Conservation (phyloP, 2,888 invertebrate genomes). For the Trissolcus japonicus region DNA sequence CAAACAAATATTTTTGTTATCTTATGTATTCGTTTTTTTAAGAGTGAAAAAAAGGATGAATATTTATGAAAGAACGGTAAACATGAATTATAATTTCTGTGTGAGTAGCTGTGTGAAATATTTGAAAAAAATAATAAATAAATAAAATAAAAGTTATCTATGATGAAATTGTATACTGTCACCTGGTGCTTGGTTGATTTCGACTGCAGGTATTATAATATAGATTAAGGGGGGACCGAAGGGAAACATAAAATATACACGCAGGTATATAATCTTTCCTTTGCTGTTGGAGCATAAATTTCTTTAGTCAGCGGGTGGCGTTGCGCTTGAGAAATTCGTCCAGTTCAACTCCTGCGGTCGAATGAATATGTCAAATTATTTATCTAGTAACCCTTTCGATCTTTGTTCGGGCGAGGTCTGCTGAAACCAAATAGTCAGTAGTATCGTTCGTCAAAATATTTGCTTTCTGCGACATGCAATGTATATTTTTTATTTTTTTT, state of each 20-base stretch:
- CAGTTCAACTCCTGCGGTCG: constrained; percentile 40
- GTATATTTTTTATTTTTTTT: neutral
- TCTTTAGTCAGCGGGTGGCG: constrained; percentile 41
- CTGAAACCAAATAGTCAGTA: constrained; percentile 13
- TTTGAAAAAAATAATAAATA: constrained; percentile 1
- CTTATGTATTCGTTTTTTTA: neutral
- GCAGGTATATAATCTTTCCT: constrained; percentile 41
- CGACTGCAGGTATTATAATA: constrained; percentile 30
- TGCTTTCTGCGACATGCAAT: constrained; percentile 5
- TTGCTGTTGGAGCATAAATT: constrained; percentile 42
- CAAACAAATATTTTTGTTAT: neutral
- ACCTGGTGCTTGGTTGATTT: constrained; percentile 32
- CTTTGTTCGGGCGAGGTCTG: constrained; percentile 8
- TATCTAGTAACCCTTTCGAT: constrained; percentile 44
- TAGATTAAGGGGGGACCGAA: constrained; percentile 13
- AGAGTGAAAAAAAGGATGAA: neutral
- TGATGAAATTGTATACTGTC: constrained; percentile 33
- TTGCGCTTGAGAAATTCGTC: constrained; percentile 37
- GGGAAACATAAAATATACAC: constrained; percentile 39
- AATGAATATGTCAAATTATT: constrained; percentile 53
- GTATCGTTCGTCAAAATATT: constrained; percentile 39
- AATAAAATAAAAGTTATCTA: neutral
- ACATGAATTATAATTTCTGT: neutral
- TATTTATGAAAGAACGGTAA: too few relatives aligned
- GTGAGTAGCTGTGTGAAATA: neutral